phyloP scores from a whole-genome alignment of 2,888 invertebrate species.

The Drosophila siamana region DNA sequence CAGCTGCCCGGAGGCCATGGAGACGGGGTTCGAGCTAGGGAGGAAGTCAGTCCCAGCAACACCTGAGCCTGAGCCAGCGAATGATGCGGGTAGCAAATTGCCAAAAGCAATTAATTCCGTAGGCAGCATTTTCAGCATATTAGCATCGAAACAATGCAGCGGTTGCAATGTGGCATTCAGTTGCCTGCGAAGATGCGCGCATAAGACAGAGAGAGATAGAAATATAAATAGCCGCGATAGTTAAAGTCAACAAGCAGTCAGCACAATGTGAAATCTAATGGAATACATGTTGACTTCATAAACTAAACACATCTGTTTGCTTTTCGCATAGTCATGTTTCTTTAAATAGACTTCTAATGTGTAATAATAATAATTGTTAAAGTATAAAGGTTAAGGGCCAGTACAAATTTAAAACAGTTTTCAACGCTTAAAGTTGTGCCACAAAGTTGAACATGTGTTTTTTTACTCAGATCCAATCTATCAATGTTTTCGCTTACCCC shows the following conservation, averaged over 20 bases:
- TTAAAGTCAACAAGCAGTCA: conserved; percentile 36
- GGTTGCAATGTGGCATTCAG: conserved; percentile 84
- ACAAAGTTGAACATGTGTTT: background rate
- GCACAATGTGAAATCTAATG: conserved; percentile 28
- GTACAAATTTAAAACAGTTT: background rate
- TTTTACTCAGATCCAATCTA: background rate
- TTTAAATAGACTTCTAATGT: too few relatives aligned
- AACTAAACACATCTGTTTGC: background rate
- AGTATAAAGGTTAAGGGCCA: too few relatives aligned
- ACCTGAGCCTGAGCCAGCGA: conserved; percentile 17
- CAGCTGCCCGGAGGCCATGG: conserved; percentile 54
- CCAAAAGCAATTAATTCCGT: conserved; percentile 85
- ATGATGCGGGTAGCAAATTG: conserved; percentile 82
- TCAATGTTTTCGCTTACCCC: conserved; percentile 64
- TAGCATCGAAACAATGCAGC: conserved; percentile 83
- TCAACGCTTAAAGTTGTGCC: background rate
- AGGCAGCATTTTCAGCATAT: conserved; percentile 84
- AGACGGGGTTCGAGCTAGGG: conserved; percentile 30
- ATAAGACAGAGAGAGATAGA: too few relatives aligned
- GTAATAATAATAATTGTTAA: too few relatives aligned
- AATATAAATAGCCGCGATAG: conserved; percentile 1
- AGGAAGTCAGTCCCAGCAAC: conserved; percentile 14
- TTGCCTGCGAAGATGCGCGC: conserved; percentile 75
- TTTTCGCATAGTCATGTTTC: too few relatives aligned
- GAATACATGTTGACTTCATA: background rate